Base-by-base conservation (phyloP, 2,797 vertebrate genomes). In the Silurus lanzhouensis region DNA sequence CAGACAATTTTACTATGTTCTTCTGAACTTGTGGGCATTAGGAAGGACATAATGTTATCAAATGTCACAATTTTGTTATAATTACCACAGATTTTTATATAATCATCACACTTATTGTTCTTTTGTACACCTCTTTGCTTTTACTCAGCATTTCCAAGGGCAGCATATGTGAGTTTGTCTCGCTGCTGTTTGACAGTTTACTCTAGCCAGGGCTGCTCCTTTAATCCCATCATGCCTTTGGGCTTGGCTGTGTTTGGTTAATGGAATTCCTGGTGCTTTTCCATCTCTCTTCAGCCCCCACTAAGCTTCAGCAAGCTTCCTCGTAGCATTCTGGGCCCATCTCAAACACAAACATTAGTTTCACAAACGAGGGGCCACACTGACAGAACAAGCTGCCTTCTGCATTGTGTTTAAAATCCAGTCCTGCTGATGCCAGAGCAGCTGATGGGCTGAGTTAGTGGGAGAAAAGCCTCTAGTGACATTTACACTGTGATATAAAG, bases 221-320 rank as follows among this genome's bases (percentile, higher is more conserved):
- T 81, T 85, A 81, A 85, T 81, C 68, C 78, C 68, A 85, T 81
- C 68, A 75, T 85, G 58, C 79, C 83, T 84, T 77, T 87, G 78
- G 77, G 72, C 67, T 64, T 71, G 64, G 25, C 71, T 74, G 79
- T 46, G 55, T 92, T 90, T 82, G 15, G 91, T 92, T 91, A 84
- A 90, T 92, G 90, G 91, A 82, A 84, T 78, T 77, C 78, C 68
- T 85, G 84, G 61, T 38, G 3, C 60, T 60, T 74, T 76, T 74
- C 25, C 72, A 61, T 46, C 19, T 79, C 60, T 8, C n/a, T 25
- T 64, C 75, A 72, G 25, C 71, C 78, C 67, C 72, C 84, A 58
- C 82, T 77, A 27, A 57, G 38, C 64, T 78, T 68, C 74, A 48
- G 70, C 38, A 60, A 66, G 55, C 63, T 57, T 44, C 81, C 85